Evolutionary conservation across 2,888 invertebrate genomes (phyloP), one percentile per base, ranked within the genome.

Genomic region (Chloroclysta siterata): DNA sequence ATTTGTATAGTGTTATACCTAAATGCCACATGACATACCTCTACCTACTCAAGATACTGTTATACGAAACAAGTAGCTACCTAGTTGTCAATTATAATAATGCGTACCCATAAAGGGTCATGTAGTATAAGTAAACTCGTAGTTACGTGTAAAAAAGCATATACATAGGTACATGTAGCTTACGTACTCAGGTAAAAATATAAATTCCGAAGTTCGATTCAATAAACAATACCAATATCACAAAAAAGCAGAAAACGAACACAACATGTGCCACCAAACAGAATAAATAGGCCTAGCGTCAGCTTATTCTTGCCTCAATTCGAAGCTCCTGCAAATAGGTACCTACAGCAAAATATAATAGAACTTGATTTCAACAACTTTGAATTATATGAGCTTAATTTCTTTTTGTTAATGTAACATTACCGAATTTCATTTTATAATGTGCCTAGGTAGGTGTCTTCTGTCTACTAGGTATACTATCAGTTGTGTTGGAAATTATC

Each of bases 241-340:
- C 53, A 60, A 64, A 60, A 57, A 41, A 51, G 36, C 59, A 57
- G 51, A 61, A 65, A 66, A 65, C 57, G 22, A 55, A 61, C 65
- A 65, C 58, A 63, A 63, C 56, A 53, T 68, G 63, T 57, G 54
- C 60, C 68, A 67, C 62, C 60, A 65, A 64, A 60, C 67, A 66
- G 62, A 71, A 65, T 52, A 71, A 72, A 69, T 72, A 72, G 72
- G 72, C 72, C 71, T 72, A 72, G 55, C 68, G 65, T 65, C 65
- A 65, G 65, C 70, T 62, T 69, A 65, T 66, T 46, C 33, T 66
- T 68, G 53, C 60, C 66, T 66, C 57, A 39, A 62, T 68, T 64
- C 62, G 42, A 70, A 66, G 62, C 66, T 57, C 61, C 47, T 56
- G 53, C 55, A 63, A 64, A 60, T 29, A n/a, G n/a, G n/a, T n/a